Base-by-base conservation (phyloP, 1,140 invertebrate genomes). In the Drosophila ananassae region DNA sequence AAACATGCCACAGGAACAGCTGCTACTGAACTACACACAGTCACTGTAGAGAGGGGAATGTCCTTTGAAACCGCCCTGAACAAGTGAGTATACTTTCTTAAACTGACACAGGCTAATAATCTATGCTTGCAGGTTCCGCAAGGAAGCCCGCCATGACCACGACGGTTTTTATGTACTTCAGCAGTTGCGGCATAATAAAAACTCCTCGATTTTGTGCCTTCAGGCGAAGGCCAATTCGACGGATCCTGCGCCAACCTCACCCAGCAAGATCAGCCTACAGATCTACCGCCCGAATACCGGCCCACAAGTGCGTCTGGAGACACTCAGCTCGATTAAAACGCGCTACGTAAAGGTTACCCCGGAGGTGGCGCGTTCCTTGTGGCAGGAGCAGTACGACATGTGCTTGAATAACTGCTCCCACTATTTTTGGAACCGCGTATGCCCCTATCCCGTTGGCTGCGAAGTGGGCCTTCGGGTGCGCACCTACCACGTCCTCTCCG, bases 11-110 rank as follows among this genome's bases (percentile, higher is more conserved):
- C 97, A 2, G 97, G 97, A 32, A 95, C 94, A 39, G 97, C 97
- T 8, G 97, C 96, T 46, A 98, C 97, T 4, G 97, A 98, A 90
- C 93, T 99, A 10, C 97, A 98, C 90, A 96, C 96, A 0, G 96
- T 99, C 12, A 95, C 96, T 37, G 97, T 99, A 0, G 98, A 99
- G 91, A 92, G 93, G 5, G 98, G 98, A 44, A 96, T 99, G 95
- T 95, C 95, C 41, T 87, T 54, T 98, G 98, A 98, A 92, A 95
- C 13, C 95, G 97, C 76, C 96, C 96, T 12, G 91, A 95, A 72
- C 95, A 95, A 97, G 90, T 92, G 30, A 79, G 84, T 94, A 10
- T 8, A 7, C 9, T 12, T 1, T 7, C 0, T 17, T 13, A 9
- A 9, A 34, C 9, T 12, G 3, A 9, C 8, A 5, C 9, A 13